A percentile compares a stretch with the other conserved stretches of the same genome.
phyloP scores from a whole-genome alignment of 2,797 vertebrate genomes.

The Crenuchus spilurus region DNA sequence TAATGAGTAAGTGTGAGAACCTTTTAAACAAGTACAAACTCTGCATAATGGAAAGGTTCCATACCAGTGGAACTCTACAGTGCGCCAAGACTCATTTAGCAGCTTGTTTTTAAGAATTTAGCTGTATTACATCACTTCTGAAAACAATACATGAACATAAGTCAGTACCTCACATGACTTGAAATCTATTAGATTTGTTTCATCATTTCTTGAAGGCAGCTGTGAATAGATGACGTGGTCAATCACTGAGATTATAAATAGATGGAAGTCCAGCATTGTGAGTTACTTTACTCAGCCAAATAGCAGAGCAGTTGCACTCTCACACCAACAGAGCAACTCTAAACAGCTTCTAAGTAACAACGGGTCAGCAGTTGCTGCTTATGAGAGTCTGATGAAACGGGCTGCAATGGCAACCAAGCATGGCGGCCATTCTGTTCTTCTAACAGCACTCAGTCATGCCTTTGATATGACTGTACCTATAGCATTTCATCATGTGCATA shows the following conservation, averaged over 20 bases:
- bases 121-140: not conserved
- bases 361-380: slow-evolving; percentile 31
- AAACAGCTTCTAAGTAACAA: slow-evolving; percentile 37
- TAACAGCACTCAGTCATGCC: not conserved
- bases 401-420: slow-evolving; percentile 14
- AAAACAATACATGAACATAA: not conserved
- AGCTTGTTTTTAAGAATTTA: not conserved
- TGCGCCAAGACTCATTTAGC: not conserved
- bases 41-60: not conserved
- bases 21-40: not conserved
- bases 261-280: slow-evolving; percentile 32
- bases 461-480: not conserved
- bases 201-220: slow-evolving; percentile 7
- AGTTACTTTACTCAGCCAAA: slow-evolving; percentile 30
- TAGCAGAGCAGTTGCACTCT: slow-evolving; percentile 27
- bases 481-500: not conserved
- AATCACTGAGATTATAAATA: slow-evolving; percentile 49
- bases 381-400: slow-evolving; percentile 47
- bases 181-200: slow-evolving; percentile 11
- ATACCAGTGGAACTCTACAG: no score
- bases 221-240: slow-evolving; percentile 28
- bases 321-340: slow-evolving; percentile 38
- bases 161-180: not conserved
- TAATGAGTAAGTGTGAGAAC: no score
- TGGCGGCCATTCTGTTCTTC: slow-evolving; percentile 16